phyloP scores from a whole-genome alignment of 2,888 invertebrate species.

The Drosophila prostipennis region DNA sequence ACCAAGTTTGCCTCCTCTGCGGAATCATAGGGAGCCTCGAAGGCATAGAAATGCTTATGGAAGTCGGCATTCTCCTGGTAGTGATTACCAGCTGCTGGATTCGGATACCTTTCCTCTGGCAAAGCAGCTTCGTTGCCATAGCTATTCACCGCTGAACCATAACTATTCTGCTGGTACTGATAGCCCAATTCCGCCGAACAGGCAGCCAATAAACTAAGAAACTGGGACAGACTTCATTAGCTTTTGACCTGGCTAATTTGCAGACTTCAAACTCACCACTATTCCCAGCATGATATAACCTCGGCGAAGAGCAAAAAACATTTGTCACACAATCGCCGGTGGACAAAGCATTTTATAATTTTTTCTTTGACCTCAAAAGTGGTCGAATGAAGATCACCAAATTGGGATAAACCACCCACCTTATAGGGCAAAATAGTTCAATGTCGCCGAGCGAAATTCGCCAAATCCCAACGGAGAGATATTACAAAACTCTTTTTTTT shows the following conservation, averaged over 20 bases:
- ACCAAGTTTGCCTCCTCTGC: constrained; percentile 53
- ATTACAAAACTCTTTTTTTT: constrained; percentile 5
- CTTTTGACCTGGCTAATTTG: background rate
- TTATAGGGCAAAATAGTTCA: constrained; percentile 65
- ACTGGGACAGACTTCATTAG: constrained; percentile 25
- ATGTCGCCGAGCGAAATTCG: constrained; percentile 53
- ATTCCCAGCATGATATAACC: constrained; percentile 59
- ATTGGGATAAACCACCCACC: constrained; percentile 41
- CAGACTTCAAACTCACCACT: constrained; percentile 48
- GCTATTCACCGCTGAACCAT: constrained; percentile 5
- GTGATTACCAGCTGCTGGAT: constrained; percentile 17
- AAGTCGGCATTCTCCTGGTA: constrained; percentile 51
- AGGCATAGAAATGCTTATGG: constrained; percentile 77
- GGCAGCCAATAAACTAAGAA: constrained; percentile 47
- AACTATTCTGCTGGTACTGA: constrained; percentile 50
- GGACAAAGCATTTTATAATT: constrained; percentile 60
- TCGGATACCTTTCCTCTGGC: background rate
- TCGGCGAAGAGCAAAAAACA: constrained; percentile 30
- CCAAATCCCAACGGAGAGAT: constrained; percentile 14
- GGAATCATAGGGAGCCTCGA: constrained; percentile 71
- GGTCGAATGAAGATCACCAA: constrained; percentile 24
- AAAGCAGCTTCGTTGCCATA: constrained; percentile 13
- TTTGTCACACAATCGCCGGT: constrained; percentile 37
- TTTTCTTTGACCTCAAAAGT: constrained; percentile 14
- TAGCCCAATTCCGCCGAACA: constrained; percentile 63